These are phyloP conservation scores for Drosophila nigrodunni DNA, from an alignment of 1,140 invertebrate genomes.

Conservation along the genomic window DNA sequence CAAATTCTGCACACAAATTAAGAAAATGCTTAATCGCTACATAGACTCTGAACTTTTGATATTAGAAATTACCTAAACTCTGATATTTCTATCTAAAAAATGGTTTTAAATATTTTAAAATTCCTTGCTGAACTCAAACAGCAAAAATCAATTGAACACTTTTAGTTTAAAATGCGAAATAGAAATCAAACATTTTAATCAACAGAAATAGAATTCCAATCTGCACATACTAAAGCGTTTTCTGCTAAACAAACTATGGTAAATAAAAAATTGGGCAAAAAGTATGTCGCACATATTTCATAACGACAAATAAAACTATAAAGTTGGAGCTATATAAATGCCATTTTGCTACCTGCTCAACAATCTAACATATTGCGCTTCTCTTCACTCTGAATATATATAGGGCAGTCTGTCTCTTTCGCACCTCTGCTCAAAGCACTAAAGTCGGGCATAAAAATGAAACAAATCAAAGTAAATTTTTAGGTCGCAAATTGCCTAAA, in stretches of 20 bases:
- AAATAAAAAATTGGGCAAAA: constrained; percentile 1
- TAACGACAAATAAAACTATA: constrained; percentile 8
- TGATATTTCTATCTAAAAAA: neutral
- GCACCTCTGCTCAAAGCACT: neutral
- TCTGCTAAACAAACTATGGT: constrained; percentile 4
- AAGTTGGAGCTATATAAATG: constrained; percentile 48
- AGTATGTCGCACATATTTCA: constrained; percentile 35
- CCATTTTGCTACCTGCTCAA: constrained; percentile 56
- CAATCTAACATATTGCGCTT: constrained; percentile 42
- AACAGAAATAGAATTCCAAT: constrained; percentile 11
- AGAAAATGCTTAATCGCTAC: neutral
- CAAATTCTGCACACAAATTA: neutral
- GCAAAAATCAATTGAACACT: neutral
- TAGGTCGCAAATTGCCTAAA: constrained; percentile 62
- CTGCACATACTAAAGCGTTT: neutral
- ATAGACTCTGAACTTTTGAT: no score
- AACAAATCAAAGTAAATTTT: constrained; percentile 55
- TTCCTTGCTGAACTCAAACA: constrained; percentile 1
- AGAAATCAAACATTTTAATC: constrained; percentile 5
- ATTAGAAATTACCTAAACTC: neutral
- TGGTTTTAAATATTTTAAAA: neutral
- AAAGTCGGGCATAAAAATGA: constrained; percentile 35
- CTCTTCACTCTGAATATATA: neutral
- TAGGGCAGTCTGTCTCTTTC: neutral
- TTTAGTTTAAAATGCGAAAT: no score